phyloP scores from a whole-genome alignment of 2,888 invertebrate species.

The Trissolcus japonicus region DNA sequence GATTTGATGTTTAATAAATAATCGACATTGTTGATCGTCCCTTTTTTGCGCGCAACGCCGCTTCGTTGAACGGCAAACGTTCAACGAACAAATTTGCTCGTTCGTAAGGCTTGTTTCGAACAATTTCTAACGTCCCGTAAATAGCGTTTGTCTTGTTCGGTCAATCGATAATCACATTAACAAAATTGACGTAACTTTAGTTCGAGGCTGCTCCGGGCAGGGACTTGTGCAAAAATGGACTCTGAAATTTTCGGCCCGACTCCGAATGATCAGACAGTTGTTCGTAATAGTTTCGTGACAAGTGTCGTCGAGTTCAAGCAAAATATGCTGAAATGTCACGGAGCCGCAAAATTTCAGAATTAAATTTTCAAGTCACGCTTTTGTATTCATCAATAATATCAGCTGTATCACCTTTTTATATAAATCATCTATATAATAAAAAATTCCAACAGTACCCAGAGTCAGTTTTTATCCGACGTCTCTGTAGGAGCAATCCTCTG shows the following conservation, averaged over 20 bases:
- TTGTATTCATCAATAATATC: constrained; percentile 24
- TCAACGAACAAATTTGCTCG: constrained; percentile 32
- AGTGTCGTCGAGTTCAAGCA: constrained; percentile 4
- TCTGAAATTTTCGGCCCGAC: constrained; percentile 19
- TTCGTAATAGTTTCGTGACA: no score
- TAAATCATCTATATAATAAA: constrained; percentile 46
- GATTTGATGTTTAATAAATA: constrained; percentile 16
- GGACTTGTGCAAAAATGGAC: constrained; percentile 36
- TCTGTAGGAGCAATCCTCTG: constrained; percentile 12
- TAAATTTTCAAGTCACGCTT: constrained; percentile 17
- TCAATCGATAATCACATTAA: constrained; percentile 10
- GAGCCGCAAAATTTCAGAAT: constrained; percentile 22
- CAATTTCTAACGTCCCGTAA: constrained; percentile 23
- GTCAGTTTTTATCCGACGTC: constrained; percentile 33
- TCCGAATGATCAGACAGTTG: constrained; percentile 4
- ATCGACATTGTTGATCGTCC: constrained; percentile 33
- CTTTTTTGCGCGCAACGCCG: constrained; percentile 39
- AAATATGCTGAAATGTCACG: constrained; percentile 1
- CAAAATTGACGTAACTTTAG: constrained; percentile 13
- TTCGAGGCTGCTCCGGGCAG: constrained; percentile 45
- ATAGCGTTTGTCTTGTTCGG: constrained; percentile 20
- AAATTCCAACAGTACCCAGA: constrained; percentile 23
- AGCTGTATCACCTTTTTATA: constrained; percentile 49
- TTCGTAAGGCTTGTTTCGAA: constrained; percentile 49
- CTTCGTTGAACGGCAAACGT: constrained; percentile 25